phyloP scores from a whole-genome alignment of 1,140 invertebrate species.

The Diuraphis noxia region DNA sequence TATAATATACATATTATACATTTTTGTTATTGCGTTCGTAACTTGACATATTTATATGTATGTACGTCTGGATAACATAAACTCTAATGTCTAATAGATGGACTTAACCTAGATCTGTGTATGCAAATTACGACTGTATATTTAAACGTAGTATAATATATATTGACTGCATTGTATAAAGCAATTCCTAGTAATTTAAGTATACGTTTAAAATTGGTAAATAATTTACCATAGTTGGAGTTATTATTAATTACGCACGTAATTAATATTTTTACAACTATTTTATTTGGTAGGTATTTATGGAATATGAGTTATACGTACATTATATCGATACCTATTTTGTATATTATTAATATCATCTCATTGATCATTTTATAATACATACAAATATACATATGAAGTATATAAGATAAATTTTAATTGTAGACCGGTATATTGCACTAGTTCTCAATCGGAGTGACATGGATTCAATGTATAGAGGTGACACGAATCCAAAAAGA shows the following conservation, averaged over 20 bases:
- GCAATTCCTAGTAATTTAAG: background rate
- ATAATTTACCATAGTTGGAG: background rate
- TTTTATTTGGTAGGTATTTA: background rate
- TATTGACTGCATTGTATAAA: background rate
- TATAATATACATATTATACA: no score
- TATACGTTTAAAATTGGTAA: background rate
- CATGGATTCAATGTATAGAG: no score
- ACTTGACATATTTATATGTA: background rate
- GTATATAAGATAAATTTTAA: no score
- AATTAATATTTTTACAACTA: background rate
- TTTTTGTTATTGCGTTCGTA: background rate
- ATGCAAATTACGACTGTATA: background rate
- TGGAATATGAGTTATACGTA: no score
- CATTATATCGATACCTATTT: no score
- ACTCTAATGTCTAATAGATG: background rate
- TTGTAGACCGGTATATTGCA: no score
- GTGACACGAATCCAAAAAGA: no score
- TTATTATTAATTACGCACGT: no score
- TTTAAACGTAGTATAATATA: background rate
- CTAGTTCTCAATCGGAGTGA: no score
- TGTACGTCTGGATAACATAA: background rate
- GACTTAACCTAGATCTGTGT: constrained; percentile 5
- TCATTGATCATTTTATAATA: no score
- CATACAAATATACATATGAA: no score
- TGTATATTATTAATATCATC: no score